Base-by-base conservation (phyloP, 2,113 vertebrate species). In the Oreocharis arfaki region DNA sequence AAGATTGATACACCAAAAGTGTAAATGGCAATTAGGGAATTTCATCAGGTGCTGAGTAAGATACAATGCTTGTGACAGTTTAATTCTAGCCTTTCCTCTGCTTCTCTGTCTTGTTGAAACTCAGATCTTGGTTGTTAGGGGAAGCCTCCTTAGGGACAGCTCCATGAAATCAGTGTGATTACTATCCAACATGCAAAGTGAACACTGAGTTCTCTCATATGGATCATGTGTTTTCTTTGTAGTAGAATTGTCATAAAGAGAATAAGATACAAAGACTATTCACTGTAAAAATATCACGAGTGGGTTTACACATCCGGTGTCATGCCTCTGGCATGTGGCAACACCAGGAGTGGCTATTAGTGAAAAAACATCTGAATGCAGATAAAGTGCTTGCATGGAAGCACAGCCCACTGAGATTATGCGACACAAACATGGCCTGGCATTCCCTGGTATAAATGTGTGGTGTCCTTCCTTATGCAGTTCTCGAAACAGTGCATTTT, bases 1-100 rank as follows among this genome's bases (percentile, higher is more conserved):
- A 86, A 52, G 37, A 87, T 75, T 84, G 83, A 78, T 94, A 78
- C 88, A 84, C 77, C 80, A 75, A 49, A 90, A 89, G 56, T 68
- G 57, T 97, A 96, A 95, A 96, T 75, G 95, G 61, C 77, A 96
- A 95, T 96, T 97, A 96, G 57, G 32, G 50, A 68, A 84, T 96
- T 93, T 94, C 93, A 65, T 94, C 90, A 97, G 53, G 15, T 75
- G 88, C 90, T 97, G 92, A 93, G 68, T 90, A 96, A 92, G 79
- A 86, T 1, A 8, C 79, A 81, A 41, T 42, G 80, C 69, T 65
- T 93, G 74, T 87, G 52, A 82, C 44, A 47, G n/a, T 86, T 80
- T 77, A 78, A 84, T 78, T 83, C 18, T 28, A 67, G 68, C 65
- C 89, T 95, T 84, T 4, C 6, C 50, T 76, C 63, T 90, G 68